These are phyloP conservation scores for Gambusia yucatana DNA, from an alignment of 2,797 vertebrate genomes.

Conservation along the genomic window DNA sequence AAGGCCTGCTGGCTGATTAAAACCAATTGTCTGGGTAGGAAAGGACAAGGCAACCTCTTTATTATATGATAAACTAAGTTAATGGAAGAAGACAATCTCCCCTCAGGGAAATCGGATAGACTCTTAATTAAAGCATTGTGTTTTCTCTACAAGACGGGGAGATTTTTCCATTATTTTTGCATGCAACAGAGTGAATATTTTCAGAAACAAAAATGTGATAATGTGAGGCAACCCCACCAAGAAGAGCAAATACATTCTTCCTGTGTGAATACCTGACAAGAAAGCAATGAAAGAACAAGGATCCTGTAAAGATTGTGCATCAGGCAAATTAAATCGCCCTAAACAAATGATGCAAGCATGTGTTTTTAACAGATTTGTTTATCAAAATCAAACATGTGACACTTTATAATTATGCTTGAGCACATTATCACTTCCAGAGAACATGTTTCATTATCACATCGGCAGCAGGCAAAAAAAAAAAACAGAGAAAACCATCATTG, in stretches of 20 bases:
- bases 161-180: conserved; percentile 58
- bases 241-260: conserved; percentile 23
- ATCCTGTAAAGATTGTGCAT: conserved; percentile 16
- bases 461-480: conserved; percentile 31
- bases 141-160: conserved; percentile 56
- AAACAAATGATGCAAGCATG: conserved; percentile 38
- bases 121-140: conserved; percentile 83
- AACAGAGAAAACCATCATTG: conserved; percentile 22
- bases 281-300: neutral
- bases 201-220: conserved; percentile 27
- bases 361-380: conserved; percentile 62
- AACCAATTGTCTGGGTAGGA: conserved; percentile 85
- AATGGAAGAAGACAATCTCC: conserved; percentile 82
- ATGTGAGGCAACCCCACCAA: conserved; percentile 16
- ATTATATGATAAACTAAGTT: conserved; percentile 85
- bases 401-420: conserved; percentile 51
- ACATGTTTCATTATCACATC: conserved; percentile 68
- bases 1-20: conserved; percentile 86
- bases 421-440: conserved; percentile 56
- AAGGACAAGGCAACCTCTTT: conserved; percentile 86
- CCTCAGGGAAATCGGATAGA: conserved; percentile 78
- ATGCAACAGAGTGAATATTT: conserved; percentile 51
- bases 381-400: conserved; percentile 58
- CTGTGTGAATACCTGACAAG: conserved; percentile 20
- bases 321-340: conserved; percentile 35